Percentiles rank a stretch among this genome's conserved stretches.
Evolutionary conservation across 2,113 vertebrate species (phyloP).

Genomic region (Empidonax alnorum): DNA sequence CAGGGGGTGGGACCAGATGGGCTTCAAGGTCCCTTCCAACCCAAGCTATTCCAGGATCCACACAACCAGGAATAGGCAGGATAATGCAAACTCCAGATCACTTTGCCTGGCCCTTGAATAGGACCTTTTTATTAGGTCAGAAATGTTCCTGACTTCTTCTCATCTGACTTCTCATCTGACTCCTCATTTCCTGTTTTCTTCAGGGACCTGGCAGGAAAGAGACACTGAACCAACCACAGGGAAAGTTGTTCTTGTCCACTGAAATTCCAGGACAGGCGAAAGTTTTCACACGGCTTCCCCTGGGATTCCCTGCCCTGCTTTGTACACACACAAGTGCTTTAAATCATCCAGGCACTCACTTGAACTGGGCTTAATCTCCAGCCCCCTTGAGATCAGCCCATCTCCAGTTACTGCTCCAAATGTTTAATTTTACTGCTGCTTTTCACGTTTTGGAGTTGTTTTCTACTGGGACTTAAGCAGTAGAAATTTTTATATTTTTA

Average conservation of each 20-base stretch:
- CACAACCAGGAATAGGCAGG: neutral
- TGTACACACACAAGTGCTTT: neutral
- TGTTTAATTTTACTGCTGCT: neutral
- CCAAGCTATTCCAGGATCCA: neutral
- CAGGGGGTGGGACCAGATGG: neutral
- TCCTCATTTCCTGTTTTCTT: slow-evolving; percentile 22
- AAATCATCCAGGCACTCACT: neutral
- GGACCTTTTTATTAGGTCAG: neutral
- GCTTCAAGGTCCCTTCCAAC: neutral
- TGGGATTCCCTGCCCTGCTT: neutral
- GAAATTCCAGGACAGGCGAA: neutral
- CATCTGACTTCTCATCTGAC: neutral
- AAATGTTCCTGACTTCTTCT: neutral
- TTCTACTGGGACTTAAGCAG: neutral
- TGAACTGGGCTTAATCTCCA: neutral
- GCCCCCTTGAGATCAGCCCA: neutral
- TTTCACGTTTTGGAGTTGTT: neutral
- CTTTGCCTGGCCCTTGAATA: neutral
- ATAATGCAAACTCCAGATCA: neutral
- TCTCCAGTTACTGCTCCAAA: neutral
- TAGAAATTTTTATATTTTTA: neutral
- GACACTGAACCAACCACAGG: neutral
- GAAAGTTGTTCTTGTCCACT: neutral
- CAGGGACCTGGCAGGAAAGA: neutral
- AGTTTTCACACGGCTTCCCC: neutral